Conservation (phyloP, 1,140 invertebrate species). For the Scaptomyza hsui region DNA sequence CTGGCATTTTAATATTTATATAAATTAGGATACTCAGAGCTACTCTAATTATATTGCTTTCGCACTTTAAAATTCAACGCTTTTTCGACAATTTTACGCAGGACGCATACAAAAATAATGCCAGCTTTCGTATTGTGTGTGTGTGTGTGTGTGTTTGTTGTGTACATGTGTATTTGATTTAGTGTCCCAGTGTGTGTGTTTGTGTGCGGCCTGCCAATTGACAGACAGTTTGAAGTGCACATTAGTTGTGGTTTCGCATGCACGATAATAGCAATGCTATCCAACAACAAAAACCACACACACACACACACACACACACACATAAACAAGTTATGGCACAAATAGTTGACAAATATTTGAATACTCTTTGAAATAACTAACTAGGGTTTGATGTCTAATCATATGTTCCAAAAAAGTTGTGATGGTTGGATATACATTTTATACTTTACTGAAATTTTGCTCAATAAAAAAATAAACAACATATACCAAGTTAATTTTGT, state of each 20-base stretch:
- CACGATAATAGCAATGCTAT: constrained; percentile 50
- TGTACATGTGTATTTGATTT: constrained; percentile 12
- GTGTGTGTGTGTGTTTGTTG: constrained; percentile 5
- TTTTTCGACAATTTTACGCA: constrained; percentile 17
- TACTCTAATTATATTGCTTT: constrained; percentile 5
- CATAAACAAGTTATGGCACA: constrained; percentile 4
- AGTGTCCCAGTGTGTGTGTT: neutral
- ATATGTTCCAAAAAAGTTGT: too few species aligned
- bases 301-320: constrained; percentile 22
- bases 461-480: too few species aligned
- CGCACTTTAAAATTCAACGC: constrained; percentile 3
- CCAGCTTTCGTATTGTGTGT: constrained; percentile 16
- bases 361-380: constrained; percentile 28
- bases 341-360: neutral
- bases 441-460: too few species aligned
- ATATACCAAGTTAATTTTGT: too few species aligned
- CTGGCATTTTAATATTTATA: neutral
- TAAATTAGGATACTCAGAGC: neutral
- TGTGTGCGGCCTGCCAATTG: constrained; percentile 51
- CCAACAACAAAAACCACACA: constrained; percentile 21
- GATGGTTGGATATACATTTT: too few species aligned
- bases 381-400: too few species aligned
- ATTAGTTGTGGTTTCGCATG: constrained; percentile 71
- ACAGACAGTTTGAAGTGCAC: constrained; percentile 66
- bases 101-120: constrained; percentile 28